These are phyloP conservation scores for Ceyx melanurus DNA, from an alignment of 2,113 vertebrate genomes.

Conservation along the genomic window DNA sequence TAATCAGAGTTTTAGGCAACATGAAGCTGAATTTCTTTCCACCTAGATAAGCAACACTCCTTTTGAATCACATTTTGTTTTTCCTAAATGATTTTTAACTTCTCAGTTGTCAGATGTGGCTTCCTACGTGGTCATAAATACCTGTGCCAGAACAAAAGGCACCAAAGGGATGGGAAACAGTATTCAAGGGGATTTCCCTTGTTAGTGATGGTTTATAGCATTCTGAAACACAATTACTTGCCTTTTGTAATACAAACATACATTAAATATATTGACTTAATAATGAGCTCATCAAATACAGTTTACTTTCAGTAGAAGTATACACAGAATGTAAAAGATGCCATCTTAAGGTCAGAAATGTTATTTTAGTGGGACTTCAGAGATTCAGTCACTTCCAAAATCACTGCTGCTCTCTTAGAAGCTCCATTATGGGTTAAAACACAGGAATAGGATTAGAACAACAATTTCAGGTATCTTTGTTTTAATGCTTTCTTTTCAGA, in stretches of 20 bases:
- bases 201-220: not conserved
- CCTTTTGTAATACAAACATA: not conserved
- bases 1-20: not conserved
- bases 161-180: not conserved
- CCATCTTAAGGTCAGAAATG: not conserved
- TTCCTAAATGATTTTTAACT: not conserved
- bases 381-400: not conserved
- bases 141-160: not conserved
- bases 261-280: not conserved
- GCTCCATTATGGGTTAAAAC: not conserved
- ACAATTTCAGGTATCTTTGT: not conserved
- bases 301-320: not conserved
- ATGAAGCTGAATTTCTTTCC: not conserved
- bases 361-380: not conserved
- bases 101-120: not conserved
- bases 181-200: not conserved
- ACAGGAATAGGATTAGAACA: not conserved
- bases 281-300: not conserved
- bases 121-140: not conserved
- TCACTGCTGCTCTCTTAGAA: not conserved
- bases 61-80: not conserved
- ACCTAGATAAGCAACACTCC: not conserved
- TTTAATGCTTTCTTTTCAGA: not conserved
- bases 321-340: not conserved
- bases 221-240: not conserved